These are phyloP conservation scores for Protobothrops flavoviridis DNA, from an alignment of 2,113 vertebrate genomes.

Conservation along the genomic window DNA sequence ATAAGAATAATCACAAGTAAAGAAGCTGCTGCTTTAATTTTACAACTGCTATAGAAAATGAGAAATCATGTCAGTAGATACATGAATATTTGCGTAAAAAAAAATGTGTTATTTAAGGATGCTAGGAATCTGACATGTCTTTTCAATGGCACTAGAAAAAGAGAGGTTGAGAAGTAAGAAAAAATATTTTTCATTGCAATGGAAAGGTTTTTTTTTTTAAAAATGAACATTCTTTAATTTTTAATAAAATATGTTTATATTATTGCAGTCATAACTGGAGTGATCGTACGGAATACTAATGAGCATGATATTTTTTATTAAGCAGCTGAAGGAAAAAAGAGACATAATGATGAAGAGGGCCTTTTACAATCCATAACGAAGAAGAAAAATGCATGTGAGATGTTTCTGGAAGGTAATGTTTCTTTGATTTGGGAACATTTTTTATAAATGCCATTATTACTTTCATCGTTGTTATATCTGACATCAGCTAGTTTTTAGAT, in stretches of 20 bases:
- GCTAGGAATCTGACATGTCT: constrained; percentile 49
- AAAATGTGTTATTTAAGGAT: constrained; percentile 58
- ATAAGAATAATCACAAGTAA: constrained; percentile 16
- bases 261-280: constrained; percentile 45
- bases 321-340: constrained; percentile 42
- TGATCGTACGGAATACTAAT: constrained; percentile 58
- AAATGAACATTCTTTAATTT: constrained; percentile 74
- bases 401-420: constrained; percentile 53
- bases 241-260: constrained; percentile 71
- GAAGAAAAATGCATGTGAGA: constrained; percentile 39
- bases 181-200: constrained; percentile 69
- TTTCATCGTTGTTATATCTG: constrained; percentile 59
- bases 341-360: constrained; percentile 54
- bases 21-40: background rate
- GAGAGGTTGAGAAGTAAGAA: constrained; percentile 43
- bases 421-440: constrained; percentile 40
- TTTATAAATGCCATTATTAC: constrained; percentile 47
- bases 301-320: constrained; percentile 55
- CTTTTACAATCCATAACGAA: constrained; percentile 42
- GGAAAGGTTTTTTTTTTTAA: constrained; percentile 51
- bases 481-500: constrained; percentile 58
- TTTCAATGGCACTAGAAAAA: constrained; percentile 45
- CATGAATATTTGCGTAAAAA: background rate
- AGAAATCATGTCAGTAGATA: background rate
- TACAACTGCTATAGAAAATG: background rate